A percentile compares a stretch with the other conserved stretches of the same genome.
Evolutionary conservation across 2,888 invertebrate species (phyloP).

Genomic region (Himalopsyche kuldschensis): DNA sequence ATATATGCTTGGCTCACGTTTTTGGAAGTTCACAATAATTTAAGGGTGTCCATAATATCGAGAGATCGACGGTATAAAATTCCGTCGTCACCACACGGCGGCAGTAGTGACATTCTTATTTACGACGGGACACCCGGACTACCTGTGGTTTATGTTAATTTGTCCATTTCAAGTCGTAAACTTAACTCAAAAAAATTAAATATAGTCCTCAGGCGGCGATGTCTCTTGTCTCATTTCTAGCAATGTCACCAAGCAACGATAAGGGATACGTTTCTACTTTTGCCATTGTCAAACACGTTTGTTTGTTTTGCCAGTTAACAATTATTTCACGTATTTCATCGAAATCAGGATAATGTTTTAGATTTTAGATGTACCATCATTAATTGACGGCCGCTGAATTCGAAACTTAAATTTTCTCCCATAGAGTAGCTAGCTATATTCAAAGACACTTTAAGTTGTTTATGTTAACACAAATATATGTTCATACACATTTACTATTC

Average conservation of each 20-base stretch:
- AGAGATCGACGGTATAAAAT: neutral
- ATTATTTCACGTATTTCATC: too few relatives aligned
- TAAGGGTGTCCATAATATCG: neutral
- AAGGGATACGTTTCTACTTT: neutral
- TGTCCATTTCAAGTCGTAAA: neutral
- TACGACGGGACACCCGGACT: neutral
- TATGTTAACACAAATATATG: too few relatives aligned
- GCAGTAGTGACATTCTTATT: constrained; percentile 1
- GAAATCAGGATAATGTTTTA: too few relatives aligned
- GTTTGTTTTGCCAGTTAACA: too few relatives aligned
- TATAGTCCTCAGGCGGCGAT: neutral
- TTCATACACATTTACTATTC: too few relatives aligned
- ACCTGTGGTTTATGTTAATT: constrained; percentile 18
- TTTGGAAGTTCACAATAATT: neutral
- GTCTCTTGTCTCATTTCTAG: neutral
- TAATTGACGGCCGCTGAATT: too few relatives aligned
- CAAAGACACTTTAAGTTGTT: too few relatives aligned
- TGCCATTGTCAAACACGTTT: neutral
- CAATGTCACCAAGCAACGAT: neutral
- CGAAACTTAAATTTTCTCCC: too few relatives aligned
- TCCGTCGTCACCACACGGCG: constrained; percentile 6
- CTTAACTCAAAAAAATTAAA: neutral
- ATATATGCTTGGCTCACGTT: neutral
- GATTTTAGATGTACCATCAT: too few relatives aligned
- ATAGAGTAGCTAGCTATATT: too few relatives aligned